These are phyloP conservation scores for Parnassius smintheus DNA, from an alignment of 2,888 invertebrate genomes.

Conservation along the genomic window DNA sequence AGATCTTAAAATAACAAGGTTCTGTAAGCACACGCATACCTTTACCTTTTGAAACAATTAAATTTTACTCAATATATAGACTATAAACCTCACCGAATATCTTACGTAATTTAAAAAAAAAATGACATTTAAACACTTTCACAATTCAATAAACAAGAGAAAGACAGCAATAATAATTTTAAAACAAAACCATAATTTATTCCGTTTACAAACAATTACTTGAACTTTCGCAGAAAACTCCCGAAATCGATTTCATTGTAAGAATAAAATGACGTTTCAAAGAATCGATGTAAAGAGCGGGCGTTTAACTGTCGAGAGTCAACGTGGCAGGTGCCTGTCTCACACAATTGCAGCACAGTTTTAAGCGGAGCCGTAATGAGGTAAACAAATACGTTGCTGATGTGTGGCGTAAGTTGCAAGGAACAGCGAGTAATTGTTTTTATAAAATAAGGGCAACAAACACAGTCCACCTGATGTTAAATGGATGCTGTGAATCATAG, in stretches of 20 bases:
- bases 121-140: no score
- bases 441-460: no score
- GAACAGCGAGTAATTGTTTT: constrained; percentile 24
- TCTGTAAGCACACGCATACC: no score
- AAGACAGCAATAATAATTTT: constrained; percentile 10
- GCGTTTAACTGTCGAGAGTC: constrained; percentile 34
- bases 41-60: no score
- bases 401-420: constrained; percentile 35
- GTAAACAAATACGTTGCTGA: constrained; percentile 56
- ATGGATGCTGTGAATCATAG: no score
- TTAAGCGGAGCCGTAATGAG: constrained; percentile 64
- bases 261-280: constrained; percentile 23
- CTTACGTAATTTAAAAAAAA: no score
- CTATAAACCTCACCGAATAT: no score
- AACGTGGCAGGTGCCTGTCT: constrained; percentile 54
- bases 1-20: no score
- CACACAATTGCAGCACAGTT: constrained; percentile 55
- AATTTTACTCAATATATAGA: no score
- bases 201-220: constrained; percentile 19
- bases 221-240: constrained; percentile 21
- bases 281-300: constrained; percentile 21
- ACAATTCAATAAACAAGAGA: constrained; percentile 5
- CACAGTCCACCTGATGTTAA: no score
- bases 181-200: constrained; percentile 12
- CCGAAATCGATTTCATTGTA: constrained; percentile 25